Conservation (phyloP, 2,797 vertebrate genomes). For the Buceros bicornis region DNA sequence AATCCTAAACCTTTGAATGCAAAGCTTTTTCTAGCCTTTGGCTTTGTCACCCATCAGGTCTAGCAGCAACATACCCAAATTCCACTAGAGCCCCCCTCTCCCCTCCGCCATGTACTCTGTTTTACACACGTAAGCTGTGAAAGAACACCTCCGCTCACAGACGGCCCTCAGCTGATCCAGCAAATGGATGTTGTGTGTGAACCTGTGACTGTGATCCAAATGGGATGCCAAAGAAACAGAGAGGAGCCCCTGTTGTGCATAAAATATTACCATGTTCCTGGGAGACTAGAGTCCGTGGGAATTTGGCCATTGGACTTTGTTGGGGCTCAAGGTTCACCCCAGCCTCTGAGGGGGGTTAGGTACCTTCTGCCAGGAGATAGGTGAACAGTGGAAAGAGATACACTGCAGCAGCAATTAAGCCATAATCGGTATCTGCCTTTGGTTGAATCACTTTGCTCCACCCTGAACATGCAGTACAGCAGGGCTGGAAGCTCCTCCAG, state of each 20-base stretch:
- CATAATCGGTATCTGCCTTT: conserved; percentile 63
- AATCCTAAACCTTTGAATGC: not conserved
- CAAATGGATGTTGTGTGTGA: not conserved
- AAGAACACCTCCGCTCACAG: not conserved
- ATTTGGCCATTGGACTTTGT: not conserved
- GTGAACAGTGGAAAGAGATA: not conserved
- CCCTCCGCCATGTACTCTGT: not conserved
- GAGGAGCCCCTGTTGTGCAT: not conserved
- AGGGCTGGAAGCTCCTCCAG: conserved; percentile 55
- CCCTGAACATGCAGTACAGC: conserved; percentile 65
- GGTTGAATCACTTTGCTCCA: conserved; percentile 69
- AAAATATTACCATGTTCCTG: not conserved
- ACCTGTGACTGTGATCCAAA: not conserved
- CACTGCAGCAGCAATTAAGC: conserved; percentile 23
- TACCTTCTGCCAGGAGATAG: not conserved
- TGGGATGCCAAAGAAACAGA: not conserved
- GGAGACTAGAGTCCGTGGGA: not conserved
- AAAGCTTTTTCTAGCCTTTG: not conserved
- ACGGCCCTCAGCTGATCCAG: not conserved
- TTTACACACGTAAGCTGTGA: fast-evolving
- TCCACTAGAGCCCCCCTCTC: not conserved
- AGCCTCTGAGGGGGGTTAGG: not conserved
- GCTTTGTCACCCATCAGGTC: not conserved
- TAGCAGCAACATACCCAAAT: not conserved
- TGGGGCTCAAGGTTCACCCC: not conserved